Evolutionary conservation across 2,888 invertebrate species (phyloP), one percentile per base, ranked within the genome.

Genomic region (Pristionchus japonicus): DNA sequence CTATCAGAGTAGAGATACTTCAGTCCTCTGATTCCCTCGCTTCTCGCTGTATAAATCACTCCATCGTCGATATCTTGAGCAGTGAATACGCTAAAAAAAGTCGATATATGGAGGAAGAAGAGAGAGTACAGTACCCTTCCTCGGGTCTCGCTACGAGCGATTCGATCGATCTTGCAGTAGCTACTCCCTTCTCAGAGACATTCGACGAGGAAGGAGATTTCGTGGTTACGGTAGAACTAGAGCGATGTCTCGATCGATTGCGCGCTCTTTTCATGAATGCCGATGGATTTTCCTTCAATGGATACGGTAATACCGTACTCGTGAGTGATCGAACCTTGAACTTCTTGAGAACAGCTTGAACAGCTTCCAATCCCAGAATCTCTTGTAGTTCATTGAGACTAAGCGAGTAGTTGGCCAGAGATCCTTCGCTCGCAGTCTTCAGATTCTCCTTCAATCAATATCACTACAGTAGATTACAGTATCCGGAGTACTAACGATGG

Each of bases 211-310:
- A 74, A 7, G 70, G 70, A 15, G 70, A 70, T 7, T 17, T 31
- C 9, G 40, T 31, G 23, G 74, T 40, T 37, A 74, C 74, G 74
- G 74, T 40, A 40, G 74, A 74, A n/a, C n/a, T n/a, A n/a, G n/a
- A n/a, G 20, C 74, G 74, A 40, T 74, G 74, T 74, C 74, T 74
- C 74, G 74, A 74, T 37, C 74, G 74, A 74, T 74, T 74, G 15
- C 74, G 37, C 37, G 74, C 74, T 40, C 74, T 37, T 23, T 74
- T 74, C 74, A 40, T 74, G 74, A 74, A 74, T 20, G 74, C 74
- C 20, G 40, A 40, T 40, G 74, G 74, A 74, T 74, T 74, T 6
- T 74, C 74, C 74, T 74, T 74, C 40, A 74, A 37, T 20, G 23
- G 1, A 40, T 37, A 40, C 40, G 74, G 74, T 74, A 37, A 20